Evolutionary conservation across 2,888 invertebrate species (phyloP).

Genomic region (Spatulosminthurus flaviceps): DNA sequence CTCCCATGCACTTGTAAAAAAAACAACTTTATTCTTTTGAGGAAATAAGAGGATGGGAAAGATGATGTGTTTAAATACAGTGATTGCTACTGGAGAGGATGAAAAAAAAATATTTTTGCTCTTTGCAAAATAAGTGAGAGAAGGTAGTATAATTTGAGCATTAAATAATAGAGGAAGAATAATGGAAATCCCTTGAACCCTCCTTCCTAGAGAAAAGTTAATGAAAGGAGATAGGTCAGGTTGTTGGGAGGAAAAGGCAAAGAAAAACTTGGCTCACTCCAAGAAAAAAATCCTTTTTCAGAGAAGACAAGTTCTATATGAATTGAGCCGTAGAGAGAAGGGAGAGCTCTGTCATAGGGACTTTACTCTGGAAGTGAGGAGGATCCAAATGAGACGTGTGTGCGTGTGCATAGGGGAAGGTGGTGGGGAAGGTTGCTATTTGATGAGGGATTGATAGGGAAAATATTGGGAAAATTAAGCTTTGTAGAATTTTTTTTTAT

Average conservation of each 20-base stretch:
- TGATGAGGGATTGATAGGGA: background rate
- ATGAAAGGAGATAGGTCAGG: constrained; percentile 19
- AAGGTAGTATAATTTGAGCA: too few relatives aligned
- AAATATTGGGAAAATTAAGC: background rate
- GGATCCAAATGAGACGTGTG: constrained; percentile 40
- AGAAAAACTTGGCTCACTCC: too few relatives aligned
- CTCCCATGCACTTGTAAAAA: too few relatives aligned
- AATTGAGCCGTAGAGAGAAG: background rate
- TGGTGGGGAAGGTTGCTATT: background rate
- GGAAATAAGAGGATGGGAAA: too few relatives aligned
- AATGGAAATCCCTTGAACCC: background rate
- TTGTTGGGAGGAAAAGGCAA: background rate
- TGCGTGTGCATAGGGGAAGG: constrained; percentile 18
- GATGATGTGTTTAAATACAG: too few relatives aligned
- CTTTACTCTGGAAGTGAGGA: constrained; percentile 42
- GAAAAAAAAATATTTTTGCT: too few relatives aligned
- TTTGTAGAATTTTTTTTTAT: background rate
- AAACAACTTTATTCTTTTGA: too few relatives aligned
- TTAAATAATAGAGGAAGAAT: too few relatives aligned
- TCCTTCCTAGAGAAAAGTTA: constrained; percentile 1
- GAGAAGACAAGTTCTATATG: background rate
- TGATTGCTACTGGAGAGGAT: too few relatives aligned
- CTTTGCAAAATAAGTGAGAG: too few relatives aligned
- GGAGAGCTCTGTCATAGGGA: constrained; percentile 37
- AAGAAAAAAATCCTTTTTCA: background rate